These are phyloP conservation scores for Enhydra lutris DNA, from an alignment of 2,113 vertebrate genomes.

Conservation along the genomic window DNA sequence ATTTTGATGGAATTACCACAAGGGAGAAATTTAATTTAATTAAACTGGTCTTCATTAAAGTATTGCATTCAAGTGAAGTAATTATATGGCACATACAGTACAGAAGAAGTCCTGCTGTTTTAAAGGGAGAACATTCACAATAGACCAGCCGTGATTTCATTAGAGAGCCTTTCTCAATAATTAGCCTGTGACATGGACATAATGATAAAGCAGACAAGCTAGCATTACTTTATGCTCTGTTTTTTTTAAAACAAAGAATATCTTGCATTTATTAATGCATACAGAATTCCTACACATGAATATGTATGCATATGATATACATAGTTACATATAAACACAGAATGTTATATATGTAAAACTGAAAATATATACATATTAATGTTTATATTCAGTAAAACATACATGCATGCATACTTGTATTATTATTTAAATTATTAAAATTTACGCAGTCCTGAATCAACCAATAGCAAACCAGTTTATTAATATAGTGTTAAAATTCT, in stretches of 20 bases:
- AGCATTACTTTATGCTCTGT: not conserved
- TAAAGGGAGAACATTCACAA: slow-evolving; percentile 63
- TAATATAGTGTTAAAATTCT: not conserved
- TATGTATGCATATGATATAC: not conserved
- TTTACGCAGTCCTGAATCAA: not conserved
- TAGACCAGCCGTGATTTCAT: slow-evolving; percentile 63
- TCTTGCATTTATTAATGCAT: not conserved
- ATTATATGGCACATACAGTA: slow-evolving; percentile 81
- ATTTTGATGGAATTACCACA: slow-evolving; percentile 86
- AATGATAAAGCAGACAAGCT: not conserved
- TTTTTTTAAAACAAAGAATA: not conserved
- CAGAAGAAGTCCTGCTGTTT: slow-evolving; percentile 76
- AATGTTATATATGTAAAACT: not conserved
- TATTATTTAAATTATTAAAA: not conserved
- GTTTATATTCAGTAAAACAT: not conserved
- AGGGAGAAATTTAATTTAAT: slow-evolving; percentile 88
- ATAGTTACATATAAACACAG: not conserved
- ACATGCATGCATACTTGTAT: not conserved
- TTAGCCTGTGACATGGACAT: slow-evolving; percentile 32
- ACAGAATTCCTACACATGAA: not conserved
- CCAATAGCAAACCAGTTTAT: not conserved
- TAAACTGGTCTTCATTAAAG: slow-evolving; percentile 86
- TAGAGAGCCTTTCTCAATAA: slow-evolving; percentile 24
- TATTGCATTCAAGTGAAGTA: slow-evolving; percentile 83
- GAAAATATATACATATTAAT: not conserved